Percentiles rank a stretch among this genome's conserved stretches.
Evolutionary conservation across 2,113 vertebrate genomes (phyloP).

Genomic region (Hemicordylus capensis): DNA sequence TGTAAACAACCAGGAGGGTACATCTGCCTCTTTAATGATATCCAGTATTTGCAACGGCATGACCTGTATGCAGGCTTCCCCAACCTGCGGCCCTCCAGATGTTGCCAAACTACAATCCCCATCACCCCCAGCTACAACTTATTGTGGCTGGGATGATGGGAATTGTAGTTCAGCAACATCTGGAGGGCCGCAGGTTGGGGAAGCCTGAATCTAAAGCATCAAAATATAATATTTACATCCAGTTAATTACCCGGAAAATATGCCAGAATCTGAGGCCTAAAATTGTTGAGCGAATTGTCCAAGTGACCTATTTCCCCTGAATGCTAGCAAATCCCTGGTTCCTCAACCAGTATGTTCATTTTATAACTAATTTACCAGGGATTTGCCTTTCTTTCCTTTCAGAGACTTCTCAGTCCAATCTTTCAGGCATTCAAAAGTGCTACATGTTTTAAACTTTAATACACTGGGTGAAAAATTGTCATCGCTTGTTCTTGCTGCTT

Average conservation of each 20-base stretch:
- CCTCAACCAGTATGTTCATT: background rate
- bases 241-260: background rate
- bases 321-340: background rate
- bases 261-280: background rate
- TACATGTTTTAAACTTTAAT: conserved; percentile 29
- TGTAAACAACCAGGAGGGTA: no score
- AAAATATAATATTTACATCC: no score
- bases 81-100: no score
- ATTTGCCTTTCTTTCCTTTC: conserved; percentile 4
- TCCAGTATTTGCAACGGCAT: no score
- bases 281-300: background rate
- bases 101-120: no score
- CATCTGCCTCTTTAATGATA: no score
- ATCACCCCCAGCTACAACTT: no score
- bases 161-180: no score
- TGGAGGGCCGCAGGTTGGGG: no score
- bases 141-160: no score
- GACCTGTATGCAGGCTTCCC: no score
- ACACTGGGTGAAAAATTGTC: conserved; percentile 3
- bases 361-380: conserved; percentile 2
- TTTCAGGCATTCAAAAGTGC: background rate
- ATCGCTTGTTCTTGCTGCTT: background rate
- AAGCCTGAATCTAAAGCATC: no score
- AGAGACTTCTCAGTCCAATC: background rate
- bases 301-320: background rate